A percentile compares a stretch with the other conserved stretches of the same genome.
phyloP scores from a whole-genome alignment of 1,140 invertebrate species.

The Cecropterus lyciades region DNA sequence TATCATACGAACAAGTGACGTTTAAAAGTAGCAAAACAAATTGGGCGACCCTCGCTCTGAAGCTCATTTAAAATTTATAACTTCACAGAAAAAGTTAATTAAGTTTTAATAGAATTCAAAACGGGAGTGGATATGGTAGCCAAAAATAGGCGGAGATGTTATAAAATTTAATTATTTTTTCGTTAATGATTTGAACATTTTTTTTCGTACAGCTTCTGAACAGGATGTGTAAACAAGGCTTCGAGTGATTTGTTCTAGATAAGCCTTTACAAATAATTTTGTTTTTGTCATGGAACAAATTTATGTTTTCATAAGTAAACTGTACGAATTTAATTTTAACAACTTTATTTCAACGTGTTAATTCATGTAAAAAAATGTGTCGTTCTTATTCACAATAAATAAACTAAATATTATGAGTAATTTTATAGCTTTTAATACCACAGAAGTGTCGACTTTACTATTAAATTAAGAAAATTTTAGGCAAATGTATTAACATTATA shows the following conservation, averaged over 20 bases:
- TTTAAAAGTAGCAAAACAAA: conserved; percentile 82
- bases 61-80: conserved; percentile 77
- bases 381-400: no score
- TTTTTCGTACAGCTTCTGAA: conserved; percentile 61
- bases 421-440: no score
- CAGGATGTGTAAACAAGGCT: conserved; percentile 63
- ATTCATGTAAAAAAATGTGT: no score
- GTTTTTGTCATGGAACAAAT: no score
- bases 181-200: conserved; percentile 62
- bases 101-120: conserved; percentile 83
- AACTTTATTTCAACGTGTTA: no score
- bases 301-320: no score
- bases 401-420: no score
- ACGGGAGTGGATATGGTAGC: conserved; percentile 81
- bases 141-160: conserved; percentile 82
- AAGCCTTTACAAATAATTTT: conserved; percentile 1
- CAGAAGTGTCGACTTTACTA: no score
- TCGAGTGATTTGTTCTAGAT: conserved; percentile 25
- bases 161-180: conserved; percentile 82
- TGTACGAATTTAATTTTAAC: no score
- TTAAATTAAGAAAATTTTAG: no score
- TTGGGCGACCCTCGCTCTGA: conserved; percentile 66
- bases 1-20: conserved; percentile 78
- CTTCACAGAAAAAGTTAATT: conserved; percentile 79
- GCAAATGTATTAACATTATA: no score